A percentile compares a stretch with the other conserved stretches of the same genome.
phyloP scores from a whole-genome alignment of 2,797 vertebrate genomes.

The Molossus molossus region DNA sequence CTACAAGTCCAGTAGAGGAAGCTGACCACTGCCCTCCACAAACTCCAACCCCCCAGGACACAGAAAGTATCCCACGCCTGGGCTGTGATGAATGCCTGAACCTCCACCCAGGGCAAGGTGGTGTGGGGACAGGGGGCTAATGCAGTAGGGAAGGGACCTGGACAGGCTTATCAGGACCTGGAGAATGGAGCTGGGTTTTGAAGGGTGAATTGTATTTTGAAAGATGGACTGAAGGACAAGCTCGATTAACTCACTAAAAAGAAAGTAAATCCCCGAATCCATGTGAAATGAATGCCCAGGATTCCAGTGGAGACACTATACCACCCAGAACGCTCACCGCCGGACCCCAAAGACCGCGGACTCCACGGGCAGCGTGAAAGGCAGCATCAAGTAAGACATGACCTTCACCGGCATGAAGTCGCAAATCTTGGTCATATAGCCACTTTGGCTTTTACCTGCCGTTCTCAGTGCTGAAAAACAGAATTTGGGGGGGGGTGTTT shows the following conservation, averaged over 20 bases:
- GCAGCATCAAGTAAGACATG: slow-evolving; percentile 94
- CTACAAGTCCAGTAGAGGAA: fast-evolving
- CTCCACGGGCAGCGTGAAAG: slow-evolving; percentile 95
- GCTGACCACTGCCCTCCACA: not conserved
- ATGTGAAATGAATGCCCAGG: not conserved
- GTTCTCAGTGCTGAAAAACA: slow-evolving; percentile 92
- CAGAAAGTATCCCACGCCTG: fast-evolving
- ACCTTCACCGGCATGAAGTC: slow-evolving; percentile 92
- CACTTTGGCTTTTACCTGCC: slow-evolving; percentile 90
- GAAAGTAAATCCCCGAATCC: not conserved
- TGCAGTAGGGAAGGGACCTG: too few species aligned
- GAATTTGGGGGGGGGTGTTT: fast-evolving
- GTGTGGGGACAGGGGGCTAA: fast-evolving
- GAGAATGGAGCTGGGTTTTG: not conserved
- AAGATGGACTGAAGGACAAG: not conserved
- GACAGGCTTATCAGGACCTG: too few species aligned
- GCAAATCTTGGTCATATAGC: slow-evolving; percentile 90
- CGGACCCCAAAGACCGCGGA: slow-evolving; percentile 91
- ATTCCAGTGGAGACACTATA: not conserved
- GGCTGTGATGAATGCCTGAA: not conserved
- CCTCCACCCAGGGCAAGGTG: not conserved
- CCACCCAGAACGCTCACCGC: slow-evolving; percentile 88
- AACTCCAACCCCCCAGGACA: not conserved
- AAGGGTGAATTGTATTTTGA: not conserved
- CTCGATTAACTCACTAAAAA: not conserved